Conservation (phyloP, 2,888 invertebrate genomes). For the Corbicula japonica region DNA sequence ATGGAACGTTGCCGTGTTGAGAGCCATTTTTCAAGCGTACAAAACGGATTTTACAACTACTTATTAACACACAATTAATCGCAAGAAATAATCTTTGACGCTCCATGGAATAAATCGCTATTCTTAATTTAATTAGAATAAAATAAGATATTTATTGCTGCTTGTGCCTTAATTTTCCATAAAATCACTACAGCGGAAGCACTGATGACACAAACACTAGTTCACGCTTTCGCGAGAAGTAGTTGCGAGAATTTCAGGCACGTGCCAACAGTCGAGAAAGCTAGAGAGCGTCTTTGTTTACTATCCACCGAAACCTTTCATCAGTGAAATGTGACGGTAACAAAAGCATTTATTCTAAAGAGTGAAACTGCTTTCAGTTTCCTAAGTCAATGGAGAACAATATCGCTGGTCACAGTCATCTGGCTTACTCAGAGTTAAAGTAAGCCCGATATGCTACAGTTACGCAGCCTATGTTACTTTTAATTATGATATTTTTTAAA, state of each 20-base stretch:
- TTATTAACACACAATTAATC: constrained; percentile 29
- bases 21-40: constrained; percentile 4
- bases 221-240: constrained; percentile 54
- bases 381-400: no score
- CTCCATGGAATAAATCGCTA: constrained; percentile 10
- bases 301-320: background rate
- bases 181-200: constrained; percentile 53
- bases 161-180: constrained; percentile 38
- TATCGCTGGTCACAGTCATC: no score
- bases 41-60: constrained; percentile 3
- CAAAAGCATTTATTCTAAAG: no score
- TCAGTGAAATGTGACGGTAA: background rate
- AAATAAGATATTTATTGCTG: constrained; percentile 55
- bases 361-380: no score
- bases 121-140: constrained; percentile 51
- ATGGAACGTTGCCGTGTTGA: background rate
- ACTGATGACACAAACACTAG: constrained; percentile 53
- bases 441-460: no score
- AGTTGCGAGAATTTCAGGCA: constrained; percentile 17
- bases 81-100: constrained; percentile 15
- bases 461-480: no score
- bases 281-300: no score
- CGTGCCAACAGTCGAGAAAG: constrained; percentile 29
- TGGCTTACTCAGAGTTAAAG: no score
- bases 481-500: no score